Base-by-base conservation (phyloP, 1,140 invertebrate genomes). In the Neotoxoptera formosana region DNA sequence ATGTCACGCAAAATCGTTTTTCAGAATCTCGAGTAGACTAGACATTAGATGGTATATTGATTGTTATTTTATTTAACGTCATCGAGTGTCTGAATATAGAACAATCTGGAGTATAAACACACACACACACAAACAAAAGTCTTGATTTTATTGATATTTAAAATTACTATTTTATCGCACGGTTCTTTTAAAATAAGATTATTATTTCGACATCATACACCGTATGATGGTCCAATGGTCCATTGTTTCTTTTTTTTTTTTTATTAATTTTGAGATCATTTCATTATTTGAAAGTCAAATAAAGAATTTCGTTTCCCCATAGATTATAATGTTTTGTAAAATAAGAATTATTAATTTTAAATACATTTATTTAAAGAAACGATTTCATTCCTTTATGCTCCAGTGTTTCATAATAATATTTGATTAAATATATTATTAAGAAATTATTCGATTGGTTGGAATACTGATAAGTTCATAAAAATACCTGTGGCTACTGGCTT, bases 21-120 rank as follows among this genome's bases (percentile, higher is more conserved):
- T 67, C 53, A 67, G 36, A 45, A 90, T 67, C 36, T 67, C 25
- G 34, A 90, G 51, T 89, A 41, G 25, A 45, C 53, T 89, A 89
- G 51, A 60, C 45, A 45, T 45, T 45, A 90, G 36, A 90, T 25
- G 45, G 53, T 67, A 45, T 90, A 90, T 90, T 90, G 89, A 90
- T 90, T 90, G 89, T 90, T 90, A 41, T 90, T 90, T 90, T 90
- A 90, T 90, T 90, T 60, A 45, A 90, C 89, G 36, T 67, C 56
- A 60, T 36, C n/a, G n/a, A 9, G 87, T 89, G 48, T 53, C 48
- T 36, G 47, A 89, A 51, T 89, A 89, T 89, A 51, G 86, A 21
- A 87, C 84, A 47, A 48, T 48, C 23, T 23, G 23, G 2, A 45
- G 21, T 41, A 48, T 87, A 41, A 83, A 83, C 36, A 30, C 41